Base-by-base conservation (phyloP, 2,888 invertebrate genomes). In the Cataglyphis cursor region DNA sequence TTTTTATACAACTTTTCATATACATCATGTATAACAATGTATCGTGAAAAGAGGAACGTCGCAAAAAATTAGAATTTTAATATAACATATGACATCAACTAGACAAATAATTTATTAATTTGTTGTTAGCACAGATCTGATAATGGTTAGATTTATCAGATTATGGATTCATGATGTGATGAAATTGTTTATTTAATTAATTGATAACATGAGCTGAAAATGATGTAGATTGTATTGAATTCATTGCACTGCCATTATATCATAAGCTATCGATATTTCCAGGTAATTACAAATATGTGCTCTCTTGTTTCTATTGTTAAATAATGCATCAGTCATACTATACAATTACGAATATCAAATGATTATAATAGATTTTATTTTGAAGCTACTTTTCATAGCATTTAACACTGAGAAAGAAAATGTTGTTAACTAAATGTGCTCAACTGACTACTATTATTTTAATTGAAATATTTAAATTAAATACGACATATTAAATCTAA, bases 161-260 rank as follows among this genome's bases (percentile, higher is more conserved):
- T 78, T 78, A 72, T 72, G 57, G 31, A 72, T 78, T 78, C 24
- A 72, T 72, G 73, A 78, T 44, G 57, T 31, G 59, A 72, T 44
- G 73, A 78, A 78, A 78, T 78, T 72, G 59, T 78, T 78, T 78
- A 78, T 78, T 78, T 78, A 78, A 76, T 76, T 76, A 76, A 78
- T 78, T 78, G 78, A 70, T 57, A 70, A 70, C 78, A 48, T 57
- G 72, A 78, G 73, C 73, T 78, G 78, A 78, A 78, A 78, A 78
- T 78, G 73, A 78, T 78, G 78, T 78, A 21, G 78, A 78, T 78
- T 35, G 72, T 78, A 78, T 78, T 72, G 59, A 78, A 78, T 78
- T 78, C 72, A 78, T 78, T 78, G 78, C 57, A 72, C 78, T 78
- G 59, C 78, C 78, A 78, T 78, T 78, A 78, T 78, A 78, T 78